Evolutionary conservation across 2,113 vertebrate species (phyloP), one percentile per base, ranked within the genome.

Genomic region (Notiomystis cincta): DNA sequence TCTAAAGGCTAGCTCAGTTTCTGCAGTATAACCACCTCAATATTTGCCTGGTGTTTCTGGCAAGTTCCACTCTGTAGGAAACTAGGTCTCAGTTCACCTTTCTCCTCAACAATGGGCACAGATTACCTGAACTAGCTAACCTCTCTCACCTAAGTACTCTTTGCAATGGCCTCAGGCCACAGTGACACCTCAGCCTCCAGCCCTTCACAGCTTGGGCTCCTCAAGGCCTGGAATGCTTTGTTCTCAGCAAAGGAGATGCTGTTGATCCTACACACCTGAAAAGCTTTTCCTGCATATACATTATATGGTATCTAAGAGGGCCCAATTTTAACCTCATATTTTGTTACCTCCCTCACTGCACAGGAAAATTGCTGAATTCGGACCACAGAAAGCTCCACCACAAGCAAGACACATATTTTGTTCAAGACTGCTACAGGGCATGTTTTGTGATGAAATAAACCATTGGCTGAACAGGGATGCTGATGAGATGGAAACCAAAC

Each of bases 231-330:
- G 76, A 79, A 76, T 20, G 24, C 48, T 33, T 38, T 47, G 2
- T 2, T 54, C 44, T 56, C 48, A 53, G 9, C 30, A 44, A 79
- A 71, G 77, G n/a, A 65, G 33, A 30, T 72, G 40, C 51, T 56
- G n/a, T 64, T 0, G 0, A 31, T 51, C 33, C 27, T 4, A 38
- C 8, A 14, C 13, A 22, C 0, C 1, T 19, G 15, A 71, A 87
- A n/a, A 57, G 7, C 37, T 53, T 31, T 18, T 78, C 57, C n/a
- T 44, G 13, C 14, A 44, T 12, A 22, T 23, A 0, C 11, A 64
- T 15, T 31, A 19, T 44, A 28, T 11, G 48, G 13, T 45, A 51
- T n/a, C 40, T 71, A 70, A 73, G 1, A 22, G 33, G 50, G 21
- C 14, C 64, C 37, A 44, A 44, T 21, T 57, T 47, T 53, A 69